Percentiles rank a stretch among this genome's conserved stretches.
These are phyloP conservation scores for Tachina grossa DNA, from an alignment of 2,888 invertebrate species.

Conservation along the genomic window DNA sequence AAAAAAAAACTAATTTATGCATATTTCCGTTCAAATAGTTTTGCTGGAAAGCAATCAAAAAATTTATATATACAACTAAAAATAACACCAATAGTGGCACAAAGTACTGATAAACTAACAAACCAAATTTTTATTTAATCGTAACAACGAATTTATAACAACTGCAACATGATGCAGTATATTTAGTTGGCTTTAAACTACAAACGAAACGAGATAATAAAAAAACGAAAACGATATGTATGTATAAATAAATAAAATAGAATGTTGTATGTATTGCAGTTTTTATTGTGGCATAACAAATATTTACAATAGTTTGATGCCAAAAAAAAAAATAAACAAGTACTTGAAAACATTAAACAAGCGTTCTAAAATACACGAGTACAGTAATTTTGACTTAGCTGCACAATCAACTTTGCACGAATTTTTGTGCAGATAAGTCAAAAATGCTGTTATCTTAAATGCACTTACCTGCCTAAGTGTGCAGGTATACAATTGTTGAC, in stretches of 20 bases:
- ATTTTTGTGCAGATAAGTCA: no score
- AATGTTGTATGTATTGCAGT: neutral
- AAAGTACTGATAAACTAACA: slow-evolving; percentile 26
- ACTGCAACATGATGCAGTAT: slow-evolving; percentile 69
- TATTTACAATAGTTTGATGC: slow-evolving; percentile 54
- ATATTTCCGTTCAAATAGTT: slow-evolving; percentile 68
- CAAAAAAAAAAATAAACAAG: slow-evolving; percentile 29
- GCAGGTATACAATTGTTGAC: no score
- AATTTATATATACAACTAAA: slow-evolving; percentile 6
- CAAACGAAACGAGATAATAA: slow-evolving; percentile 4
- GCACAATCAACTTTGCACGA: no score
- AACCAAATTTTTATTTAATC: slow-evolving; percentile 53
- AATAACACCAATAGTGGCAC: slow-evolving; percentile 28
- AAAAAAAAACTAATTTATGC: slow-evolving; percentile 68
- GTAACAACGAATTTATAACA: slow-evolving; percentile 65
- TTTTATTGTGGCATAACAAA: slow-evolving; percentile 53
- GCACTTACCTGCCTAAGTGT: no score
- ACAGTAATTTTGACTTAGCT: no score
- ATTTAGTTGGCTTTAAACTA: slow-evolving; percentile 40
- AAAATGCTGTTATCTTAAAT: no score
- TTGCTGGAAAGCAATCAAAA: slow-evolving; percentile 62
- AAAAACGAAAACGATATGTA: slow-evolving; percentile 26
- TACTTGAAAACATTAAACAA: slow-evolving; percentile 16
- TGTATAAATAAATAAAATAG: slow-evolving; percentile 1
- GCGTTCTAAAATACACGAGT: neutral